Conservation (phyloP, 1,140 invertebrate species). For the Drusus annulatus region DNA sequence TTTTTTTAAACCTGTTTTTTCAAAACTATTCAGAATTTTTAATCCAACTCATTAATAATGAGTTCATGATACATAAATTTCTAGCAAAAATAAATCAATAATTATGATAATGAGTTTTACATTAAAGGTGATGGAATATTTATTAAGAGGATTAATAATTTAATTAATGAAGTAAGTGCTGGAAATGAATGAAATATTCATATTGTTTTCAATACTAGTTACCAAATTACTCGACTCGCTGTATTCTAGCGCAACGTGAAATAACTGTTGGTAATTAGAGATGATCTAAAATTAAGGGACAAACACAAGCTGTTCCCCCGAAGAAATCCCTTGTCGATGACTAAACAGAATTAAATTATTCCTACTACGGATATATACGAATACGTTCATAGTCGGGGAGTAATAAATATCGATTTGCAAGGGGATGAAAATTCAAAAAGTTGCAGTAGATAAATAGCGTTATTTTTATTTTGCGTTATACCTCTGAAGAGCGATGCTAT, state of each 20-base stretch:
- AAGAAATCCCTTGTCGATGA: conserved; percentile 30
- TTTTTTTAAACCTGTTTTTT: too few species aligned
- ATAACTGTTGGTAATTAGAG: conserved; percentile 37
- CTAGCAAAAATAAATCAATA: too few species aligned
- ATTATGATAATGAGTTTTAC: too few species aligned
- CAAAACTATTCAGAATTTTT: too few species aligned
- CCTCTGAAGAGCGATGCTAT: too few species aligned
- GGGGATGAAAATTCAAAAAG: too few species aligned
- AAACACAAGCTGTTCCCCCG: conserved; percentile 21
- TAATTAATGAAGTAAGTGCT: not conserved
- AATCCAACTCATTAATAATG: too few species aligned
- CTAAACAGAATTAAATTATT: conserved; percentile 37
- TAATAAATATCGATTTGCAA: not conserved
- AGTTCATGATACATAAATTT: too few species aligned
- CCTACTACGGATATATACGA: not conserved
- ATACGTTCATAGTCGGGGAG: not conserved
- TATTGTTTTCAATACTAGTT: not conserved
- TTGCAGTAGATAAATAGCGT: too few species aligned
- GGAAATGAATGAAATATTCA: conserved; percentile 11
- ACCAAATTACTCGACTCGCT: conserved; percentile 13
- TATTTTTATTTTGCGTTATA: too few species aligned
- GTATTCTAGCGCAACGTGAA: conserved; percentile 27
- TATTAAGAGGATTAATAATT: too few species aligned
- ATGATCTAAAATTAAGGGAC: conserved; percentile 38
- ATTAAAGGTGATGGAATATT: too few species aligned